Percentiles rank a stretch among this genome's conserved stretches.
phyloP scores from a whole-genome alignment of 2,888 invertebrate genomes.

The Gasteruption jaculator region DNA sequence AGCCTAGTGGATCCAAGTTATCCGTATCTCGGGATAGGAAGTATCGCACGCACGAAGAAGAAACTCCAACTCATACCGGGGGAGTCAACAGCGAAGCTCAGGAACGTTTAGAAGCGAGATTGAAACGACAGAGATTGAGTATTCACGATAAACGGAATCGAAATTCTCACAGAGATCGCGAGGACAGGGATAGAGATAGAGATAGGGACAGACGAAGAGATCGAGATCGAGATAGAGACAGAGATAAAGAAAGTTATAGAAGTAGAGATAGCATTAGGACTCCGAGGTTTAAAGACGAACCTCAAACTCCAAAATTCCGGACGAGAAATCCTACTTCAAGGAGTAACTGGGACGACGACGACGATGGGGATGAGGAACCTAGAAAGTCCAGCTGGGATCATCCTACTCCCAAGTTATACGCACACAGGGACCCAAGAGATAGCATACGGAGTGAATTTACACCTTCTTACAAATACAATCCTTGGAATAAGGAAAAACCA shows the following conservation, averaged over 20 bases:
- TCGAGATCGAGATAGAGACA: slow-evolving; percentile 40
- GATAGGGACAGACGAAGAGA: slow-evolving; percentile 32
- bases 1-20: slow-evolving; percentile 34
- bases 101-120: slow-evolving; percentile 57
- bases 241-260: slow-evolving; percentile 30
- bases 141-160: slow-evolving; percentile 37
- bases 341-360: slow-evolving; percentile 78
- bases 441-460: slow-evolving; percentile 63
- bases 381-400: slow-evolving; percentile 88
- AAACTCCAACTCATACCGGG: slow-evolving; percentile 93
- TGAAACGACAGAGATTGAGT: slow-evolving; percentile 44
- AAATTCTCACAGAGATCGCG: slow-evolving; percentile 41
- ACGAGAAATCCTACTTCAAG: slow-evolving; percentile 59
- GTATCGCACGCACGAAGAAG: slow-evolving; percentile 75
- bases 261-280: slow-evolving; percentile 33
- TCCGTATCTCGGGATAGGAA: slow-evolving; percentile 55
- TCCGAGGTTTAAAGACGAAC: slow-evolving; percentile 77
- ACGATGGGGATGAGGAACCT: slow-evolving; percentile 57
- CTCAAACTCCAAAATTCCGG: slow-evolving; percentile 71
- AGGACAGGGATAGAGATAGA: slow-evolving; percentile 40
- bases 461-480: slow-evolving; percentile 80
- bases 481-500: slow-evolving; percentile 68
- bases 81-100: slow-evolving; percentile 80
- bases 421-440: slow-evolving; percentile 41
- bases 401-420: slow-evolving; percentile 73